These are phyloP conservation scores for Heptranchias perlo DNA, from an alignment of 2,113 vertebrate genomes.

Conservation along the genomic window DNA sequence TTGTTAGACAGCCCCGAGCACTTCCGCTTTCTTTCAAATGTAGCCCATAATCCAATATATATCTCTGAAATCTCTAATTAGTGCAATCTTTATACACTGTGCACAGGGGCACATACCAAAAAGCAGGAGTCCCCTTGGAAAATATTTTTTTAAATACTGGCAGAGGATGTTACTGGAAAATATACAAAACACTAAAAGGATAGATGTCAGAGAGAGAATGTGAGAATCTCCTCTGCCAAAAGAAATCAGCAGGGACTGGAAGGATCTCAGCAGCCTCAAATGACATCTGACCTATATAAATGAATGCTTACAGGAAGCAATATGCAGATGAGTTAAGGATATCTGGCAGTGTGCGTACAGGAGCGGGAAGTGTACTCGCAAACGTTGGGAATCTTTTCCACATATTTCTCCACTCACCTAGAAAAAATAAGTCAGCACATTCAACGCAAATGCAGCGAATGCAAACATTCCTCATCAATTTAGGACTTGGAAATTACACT, in stretches of 20 bases:
- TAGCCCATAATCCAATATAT: neutral
- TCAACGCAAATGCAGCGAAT: neutral
- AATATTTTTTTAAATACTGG: neutral
- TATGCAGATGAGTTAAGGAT: neutral
- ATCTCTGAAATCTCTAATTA: neutral
- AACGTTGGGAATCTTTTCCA: neutral
- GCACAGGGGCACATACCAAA: neutral
- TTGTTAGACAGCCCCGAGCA: neutral
- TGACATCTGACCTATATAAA: neutral
- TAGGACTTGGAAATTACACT: neutral
- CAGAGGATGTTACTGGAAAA: neutral
- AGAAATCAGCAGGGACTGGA: neutral
- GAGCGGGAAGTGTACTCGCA: neutral
- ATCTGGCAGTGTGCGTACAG: neutral
- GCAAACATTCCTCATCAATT: neutral
- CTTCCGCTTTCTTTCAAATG: slow-evolving; percentile 24
- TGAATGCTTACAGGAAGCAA: neutral
- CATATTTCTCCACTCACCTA: neutral
- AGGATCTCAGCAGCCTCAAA: neutral
- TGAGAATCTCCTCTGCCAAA: neutral
- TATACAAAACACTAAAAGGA: neutral
- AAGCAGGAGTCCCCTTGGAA: neutral
- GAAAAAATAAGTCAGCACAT: neutral
- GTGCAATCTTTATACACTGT: neutral
- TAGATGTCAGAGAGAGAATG: neutral